Percentiles rank a stretch among this genome's conserved stretches.
Conservation (phyloP, 2,888 invertebrate genomes). For the Lepidochitona cinerea region DNA sequence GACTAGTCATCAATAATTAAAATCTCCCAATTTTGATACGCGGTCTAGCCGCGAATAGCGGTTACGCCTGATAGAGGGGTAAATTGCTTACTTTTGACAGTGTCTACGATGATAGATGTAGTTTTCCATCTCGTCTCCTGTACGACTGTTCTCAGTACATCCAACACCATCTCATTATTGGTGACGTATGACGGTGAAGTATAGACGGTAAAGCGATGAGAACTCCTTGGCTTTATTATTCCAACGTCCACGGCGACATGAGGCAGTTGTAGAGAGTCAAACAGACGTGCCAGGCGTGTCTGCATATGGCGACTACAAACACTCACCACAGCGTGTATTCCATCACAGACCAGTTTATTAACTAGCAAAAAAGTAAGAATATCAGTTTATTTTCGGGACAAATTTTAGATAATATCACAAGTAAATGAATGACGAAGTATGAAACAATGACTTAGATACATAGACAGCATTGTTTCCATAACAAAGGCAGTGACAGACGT, state of each 20-base stretch:
- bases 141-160: background rate
- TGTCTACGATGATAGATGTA: background rate
- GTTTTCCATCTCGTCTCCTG: background rate
- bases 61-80: too few relatives aligned
- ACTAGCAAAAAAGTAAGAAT: background rate
- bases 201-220: background rate
- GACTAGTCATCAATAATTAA: too few relatives aligned
- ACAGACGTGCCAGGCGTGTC: background rate
- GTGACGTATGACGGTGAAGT: background rate
- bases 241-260: background rate
- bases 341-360: background rate
- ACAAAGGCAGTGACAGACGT: too few relatives aligned
- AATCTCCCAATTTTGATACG: too few relatives aligned
- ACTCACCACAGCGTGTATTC: background rate
- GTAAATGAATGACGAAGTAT: too few relatives aligned
- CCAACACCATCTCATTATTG: background rate
- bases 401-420: too few relatives aligned
- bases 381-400: too few relatives aligned
- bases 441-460: too few relatives aligned
- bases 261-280: background rate
- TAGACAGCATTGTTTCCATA: too few relatives aligned
- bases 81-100: too few relatives aligned
- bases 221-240: background rate
- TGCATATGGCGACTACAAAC: background rate
- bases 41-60: too few relatives aligned